Conservation (phyloP, 2,113 vertebrate species). For the zebrafish (Danio rerio) region DNA sequence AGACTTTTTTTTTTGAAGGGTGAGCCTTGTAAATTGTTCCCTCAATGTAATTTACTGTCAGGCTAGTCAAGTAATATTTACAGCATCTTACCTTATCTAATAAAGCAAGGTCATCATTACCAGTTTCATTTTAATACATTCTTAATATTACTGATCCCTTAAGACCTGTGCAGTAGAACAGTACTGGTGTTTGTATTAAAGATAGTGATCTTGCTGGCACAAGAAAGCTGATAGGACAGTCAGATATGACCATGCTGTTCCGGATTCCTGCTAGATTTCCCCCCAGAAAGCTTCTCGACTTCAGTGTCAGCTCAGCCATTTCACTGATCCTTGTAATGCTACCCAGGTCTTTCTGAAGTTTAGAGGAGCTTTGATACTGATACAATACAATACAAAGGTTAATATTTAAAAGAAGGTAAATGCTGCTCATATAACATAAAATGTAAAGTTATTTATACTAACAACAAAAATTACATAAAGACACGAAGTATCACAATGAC, state of each 20-base stretch:
- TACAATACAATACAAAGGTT: neutral
- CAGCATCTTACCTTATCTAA: neutral
- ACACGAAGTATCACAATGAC: no score
- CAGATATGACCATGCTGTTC: neutral
- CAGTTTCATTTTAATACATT: neutral
- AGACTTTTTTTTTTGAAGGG: constrained; percentile 6
- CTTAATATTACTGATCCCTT: neutral
- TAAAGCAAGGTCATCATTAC: neutral
- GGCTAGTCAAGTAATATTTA: neutral
- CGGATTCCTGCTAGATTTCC: neutral
- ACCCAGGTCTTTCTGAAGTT: constrained; percentile 1
- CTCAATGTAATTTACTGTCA: neutral
- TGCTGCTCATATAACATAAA: neutral
- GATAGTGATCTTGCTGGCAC: constrained; percentile 13
- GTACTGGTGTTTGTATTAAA: constrained; percentile 9
- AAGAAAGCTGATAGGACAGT: constrained; percentile 5
- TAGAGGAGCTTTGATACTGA: constrained; percentile 4
- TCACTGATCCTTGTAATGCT: constrained; percentile 30
- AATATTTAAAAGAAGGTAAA: neutral
- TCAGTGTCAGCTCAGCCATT: constrained; percentile 10
- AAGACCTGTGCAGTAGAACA: neutral
- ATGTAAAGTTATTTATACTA: neutral
- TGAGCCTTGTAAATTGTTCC: neutral
- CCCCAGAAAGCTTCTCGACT: constrained; percentile 7
- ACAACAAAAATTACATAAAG: neutral